Percentiles rank a stretch among this genome's conserved stretches.
Evolutionary conservation across 2,113 vertebrate genomes (phyloP).

Genomic region (Paradisaea rubra): DNA sequence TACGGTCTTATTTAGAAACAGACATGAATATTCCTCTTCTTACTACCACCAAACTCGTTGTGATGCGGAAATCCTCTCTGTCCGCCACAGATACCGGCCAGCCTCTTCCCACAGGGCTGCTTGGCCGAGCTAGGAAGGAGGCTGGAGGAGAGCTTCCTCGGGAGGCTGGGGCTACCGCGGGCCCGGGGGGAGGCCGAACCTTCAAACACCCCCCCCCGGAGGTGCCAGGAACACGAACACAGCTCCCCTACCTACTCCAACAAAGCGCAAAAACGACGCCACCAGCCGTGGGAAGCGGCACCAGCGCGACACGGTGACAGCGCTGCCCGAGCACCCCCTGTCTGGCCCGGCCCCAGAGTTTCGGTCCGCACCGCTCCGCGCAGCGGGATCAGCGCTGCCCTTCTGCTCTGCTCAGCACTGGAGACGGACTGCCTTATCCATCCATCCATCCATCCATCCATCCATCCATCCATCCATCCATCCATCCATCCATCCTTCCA

Average conservation of each 20-base stretch:
- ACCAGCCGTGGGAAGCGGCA: neutral
- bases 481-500: neutral
- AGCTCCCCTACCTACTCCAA: no score
- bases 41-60: neutral
- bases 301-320: neutral
- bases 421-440: neutral
- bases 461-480: neutral
- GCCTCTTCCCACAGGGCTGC: neutral
- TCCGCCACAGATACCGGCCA: neutral
- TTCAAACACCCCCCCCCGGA: accelerated
- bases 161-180: neutral
- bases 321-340: neutral
- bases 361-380: neutral
- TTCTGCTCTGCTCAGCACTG: neutral
- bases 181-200: neutral
- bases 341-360: no score
- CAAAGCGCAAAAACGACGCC: neutral
- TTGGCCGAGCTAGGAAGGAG: neutral
- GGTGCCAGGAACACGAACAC: neutral
- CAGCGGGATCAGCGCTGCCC: neutral
- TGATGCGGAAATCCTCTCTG: neutral
- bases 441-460: neutral
- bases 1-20: neutral
- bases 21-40: neutral
- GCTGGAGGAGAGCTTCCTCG: neutral